phyloP scores from a whole-genome alignment of 2,797 vertebrate genomes.

The Onychomys leucogaster region DNA sequence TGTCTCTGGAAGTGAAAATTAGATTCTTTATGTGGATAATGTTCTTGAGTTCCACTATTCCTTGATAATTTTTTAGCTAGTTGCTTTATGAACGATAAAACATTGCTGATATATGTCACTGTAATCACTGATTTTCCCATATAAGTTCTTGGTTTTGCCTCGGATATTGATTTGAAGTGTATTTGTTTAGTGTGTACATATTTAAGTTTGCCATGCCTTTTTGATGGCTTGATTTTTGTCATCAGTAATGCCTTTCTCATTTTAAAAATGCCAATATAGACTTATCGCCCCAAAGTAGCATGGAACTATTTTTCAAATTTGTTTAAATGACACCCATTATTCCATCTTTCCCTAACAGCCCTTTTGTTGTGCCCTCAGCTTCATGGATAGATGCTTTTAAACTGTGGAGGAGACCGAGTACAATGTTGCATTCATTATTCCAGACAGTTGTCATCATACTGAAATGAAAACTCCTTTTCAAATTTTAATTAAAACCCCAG shows the following conservation, averaged over 20 bases:
- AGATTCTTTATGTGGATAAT: neutral
- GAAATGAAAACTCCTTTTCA: slow-evolving; percentile 67
- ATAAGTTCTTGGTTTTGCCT: neutral
- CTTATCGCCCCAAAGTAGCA: slow-evolving; percentile 9
- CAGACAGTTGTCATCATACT: slow-evolving; percentile 60
- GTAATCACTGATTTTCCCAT: neutral
- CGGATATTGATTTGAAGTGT: neutral
- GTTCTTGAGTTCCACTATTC: neutral
- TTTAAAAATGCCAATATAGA: slow-evolving; percentile 45
- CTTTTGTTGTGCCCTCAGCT: slow-evolving; percentile 44
- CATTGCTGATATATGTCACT: neutral
- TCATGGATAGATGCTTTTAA: slow-evolving; percentile 38
- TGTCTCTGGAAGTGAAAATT: neutral
- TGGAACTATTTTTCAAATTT: slow-evolving; percentile 44
- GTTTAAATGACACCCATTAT: slow-evolving; percentile 60
- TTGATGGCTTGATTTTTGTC: neutral
- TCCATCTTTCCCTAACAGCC: slow-evolving; percentile 54
- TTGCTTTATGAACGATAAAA: neutral
- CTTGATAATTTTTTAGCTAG: neutral
- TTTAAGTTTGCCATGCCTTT: neutral
- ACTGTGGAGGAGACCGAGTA: slow-evolving; percentile 26
- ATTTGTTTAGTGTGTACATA: neutral
- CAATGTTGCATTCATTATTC: slow-evolving; percentile 66
- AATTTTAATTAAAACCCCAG: slow-evolving; percentile 54
- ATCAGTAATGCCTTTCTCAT: neutral